Percentiles rank a stretch among this genome's conserved stretches.
Conservation (phyloP, 2,888 invertebrate species). For the Diadegma fenestrale region DNA sequence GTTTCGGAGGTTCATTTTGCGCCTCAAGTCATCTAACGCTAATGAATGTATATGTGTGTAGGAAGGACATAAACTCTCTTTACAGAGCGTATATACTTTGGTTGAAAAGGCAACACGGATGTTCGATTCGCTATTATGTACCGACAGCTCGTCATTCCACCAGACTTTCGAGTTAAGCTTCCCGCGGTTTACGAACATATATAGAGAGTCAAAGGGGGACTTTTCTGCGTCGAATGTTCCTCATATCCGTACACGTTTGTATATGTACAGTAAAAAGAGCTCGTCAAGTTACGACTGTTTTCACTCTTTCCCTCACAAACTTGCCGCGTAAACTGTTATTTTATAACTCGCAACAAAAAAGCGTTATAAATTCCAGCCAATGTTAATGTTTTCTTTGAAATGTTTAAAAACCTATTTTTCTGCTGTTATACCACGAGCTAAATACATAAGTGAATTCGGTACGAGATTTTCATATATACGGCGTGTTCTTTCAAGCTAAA, state of each 20-base stretch:
- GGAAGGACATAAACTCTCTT: conserved; percentile 17
- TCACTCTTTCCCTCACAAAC: not conserved
- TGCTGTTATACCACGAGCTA: not conserved
- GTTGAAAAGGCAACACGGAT: conserved; percentile 13
- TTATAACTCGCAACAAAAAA: not conserved
- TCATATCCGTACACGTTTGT: not conserved
- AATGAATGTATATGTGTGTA: conserved; percentile 20
- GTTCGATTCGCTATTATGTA: conserved; percentile 7
- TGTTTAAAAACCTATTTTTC: not conserved
- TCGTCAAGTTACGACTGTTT: not conserved
- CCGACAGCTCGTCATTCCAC: conserved; percentile 31
- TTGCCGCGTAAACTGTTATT: not conserved
- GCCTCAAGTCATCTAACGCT: conserved; percentile 25
- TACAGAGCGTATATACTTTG: not conserved
- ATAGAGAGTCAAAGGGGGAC: not conserved
- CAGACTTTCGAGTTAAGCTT: conserved; percentile 32
- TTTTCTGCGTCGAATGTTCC: not conserved
- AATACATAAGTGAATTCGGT: not conserved
- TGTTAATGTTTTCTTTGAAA: not conserved
- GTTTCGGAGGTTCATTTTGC: conserved; percentile 28
- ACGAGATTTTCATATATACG: not conserved
- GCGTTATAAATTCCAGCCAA: not conserved
- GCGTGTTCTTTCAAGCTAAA: not conserved
- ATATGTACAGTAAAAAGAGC: not conserved
- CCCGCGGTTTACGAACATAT: not conserved